Evolutionary conservation across 2,888 invertebrate genomes (phyloP).

Genomic region (Troides oblongomaculatus): DNA sequence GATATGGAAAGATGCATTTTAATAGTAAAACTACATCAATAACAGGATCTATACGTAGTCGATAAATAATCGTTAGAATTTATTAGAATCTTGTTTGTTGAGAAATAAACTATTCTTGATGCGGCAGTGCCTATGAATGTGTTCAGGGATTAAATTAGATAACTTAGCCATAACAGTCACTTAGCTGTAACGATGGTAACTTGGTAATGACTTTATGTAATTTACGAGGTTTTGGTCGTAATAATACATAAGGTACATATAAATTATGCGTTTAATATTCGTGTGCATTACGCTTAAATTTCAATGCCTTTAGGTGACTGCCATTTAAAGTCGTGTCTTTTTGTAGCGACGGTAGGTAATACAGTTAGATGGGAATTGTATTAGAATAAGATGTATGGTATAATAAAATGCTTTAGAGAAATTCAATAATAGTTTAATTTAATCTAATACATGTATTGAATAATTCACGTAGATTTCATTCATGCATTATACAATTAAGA

Average conservation of each 20-base stretch:
- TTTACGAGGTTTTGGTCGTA: neutral
- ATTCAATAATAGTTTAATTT: constrained; percentile 24
- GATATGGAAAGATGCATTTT: neutral
- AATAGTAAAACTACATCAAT: neutral
- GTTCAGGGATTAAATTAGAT: neutral
- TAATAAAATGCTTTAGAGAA: constrained; percentile 28
- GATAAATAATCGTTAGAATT: neutral
- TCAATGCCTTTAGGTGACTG: neutral
- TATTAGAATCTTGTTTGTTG: neutral
- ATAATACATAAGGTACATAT: neutral
- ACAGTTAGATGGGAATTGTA: constrained; percentile 22
- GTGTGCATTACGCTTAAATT: neutral
- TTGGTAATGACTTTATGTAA: neutral
- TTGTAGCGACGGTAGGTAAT: constrained; percentile 5
- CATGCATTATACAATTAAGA: neutral
- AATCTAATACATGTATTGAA: neutral
- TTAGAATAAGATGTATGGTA: constrained; percentile 2
- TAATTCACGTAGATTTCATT: neutral
- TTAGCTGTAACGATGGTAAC: constrained; percentile 1
- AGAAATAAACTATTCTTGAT: neutral
- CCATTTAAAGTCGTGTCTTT: neutral
- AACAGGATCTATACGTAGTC: neutral
- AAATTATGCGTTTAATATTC: neutral
- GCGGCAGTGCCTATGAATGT: neutral
- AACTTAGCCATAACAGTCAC: neutral